These are phyloP conservation scores for Cololabis saira DNA, from an alignment of 2,113 vertebrate species.

Conservation along the genomic window DNA sequence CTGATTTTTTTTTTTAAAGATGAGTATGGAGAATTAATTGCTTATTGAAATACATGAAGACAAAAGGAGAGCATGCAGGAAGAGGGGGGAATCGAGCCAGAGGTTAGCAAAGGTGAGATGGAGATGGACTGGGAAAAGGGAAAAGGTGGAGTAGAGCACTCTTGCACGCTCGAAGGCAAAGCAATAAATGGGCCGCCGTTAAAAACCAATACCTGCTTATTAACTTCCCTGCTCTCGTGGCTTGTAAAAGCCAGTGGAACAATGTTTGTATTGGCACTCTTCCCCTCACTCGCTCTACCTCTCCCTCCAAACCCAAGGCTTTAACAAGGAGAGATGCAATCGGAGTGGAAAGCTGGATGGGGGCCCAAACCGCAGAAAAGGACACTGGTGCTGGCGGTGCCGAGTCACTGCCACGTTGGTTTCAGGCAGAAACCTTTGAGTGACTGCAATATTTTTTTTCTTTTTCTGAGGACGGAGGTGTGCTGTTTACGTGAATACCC, in stretches of 20 bases:
- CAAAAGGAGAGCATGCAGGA: slow-evolving; percentile 35
- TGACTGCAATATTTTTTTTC: slow-evolving; percentile 35
- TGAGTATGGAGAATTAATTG: slow-evolving; percentile 57
- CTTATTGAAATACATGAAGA: slow-evolving; percentile 29
- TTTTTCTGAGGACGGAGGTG: too few species aligned
- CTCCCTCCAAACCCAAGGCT: slow-evolving; percentile 47
- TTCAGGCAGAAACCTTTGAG: slow-evolving; percentile 43
- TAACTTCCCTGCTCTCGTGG: slow-evolving; percentile 69
- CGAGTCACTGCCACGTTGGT: slow-evolving; percentile 57
- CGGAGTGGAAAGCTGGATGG: slow-evolving; percentile 55
- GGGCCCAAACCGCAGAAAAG: slow-evolving; percentile 53
- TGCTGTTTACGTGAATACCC: slow-evolving; percentile 17
- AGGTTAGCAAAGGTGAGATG: slow-evolving; percentile 53
- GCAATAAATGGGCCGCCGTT: slow-evolving; percentile 74
- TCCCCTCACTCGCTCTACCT: slow-evolving; percentile 34
- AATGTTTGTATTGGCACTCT: slow-evolving; percentile 74
- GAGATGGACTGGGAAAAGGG: slow-evolving; percentile 60
- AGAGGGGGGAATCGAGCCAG: slow-evolving; percentile 22
- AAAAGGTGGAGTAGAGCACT: slow-evolving; percentile 60
- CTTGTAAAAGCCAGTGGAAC: slow-evolving; percentile 73
- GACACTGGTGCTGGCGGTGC: slow-evolving; percentile 35
- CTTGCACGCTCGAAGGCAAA: slow-evolving; percentile 64
- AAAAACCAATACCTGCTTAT: slow-evolving; percentile 82
- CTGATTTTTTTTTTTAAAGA: neutral
- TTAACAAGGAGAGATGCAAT: slow-evolving; percentile 51